Evolutionary conservation across 2,113 vertebrate species (phyloP), one percentile per base, ranked within the genome.

Genomic region (Cygnus buccinator): DNA sequence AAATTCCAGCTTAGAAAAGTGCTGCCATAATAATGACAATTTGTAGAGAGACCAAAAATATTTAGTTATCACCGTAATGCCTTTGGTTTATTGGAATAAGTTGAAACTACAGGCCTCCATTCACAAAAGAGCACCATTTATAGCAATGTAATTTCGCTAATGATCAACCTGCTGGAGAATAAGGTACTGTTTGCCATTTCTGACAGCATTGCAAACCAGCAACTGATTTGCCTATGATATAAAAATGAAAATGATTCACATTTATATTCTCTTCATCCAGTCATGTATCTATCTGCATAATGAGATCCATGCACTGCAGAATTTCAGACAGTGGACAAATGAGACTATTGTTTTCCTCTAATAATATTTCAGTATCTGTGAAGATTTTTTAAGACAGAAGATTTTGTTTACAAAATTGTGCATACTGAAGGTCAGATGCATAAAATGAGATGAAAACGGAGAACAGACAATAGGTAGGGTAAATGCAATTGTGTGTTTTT

Each of bases 21-120:
- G 98, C 98, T 98, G 97, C 98, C 98, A 97, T 97, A 98, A 97
- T 98, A 98, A 97, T 93, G 98, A 98, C 97, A 97, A 98, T 97
- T 98, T 98, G 97, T 99, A 98, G 98, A 98, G 97, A 98, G 98
- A 99, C 99, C 99, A 99, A 98, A 98, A 98, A 99, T 98, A 97
- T 98, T 98, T 98, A 95, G 96, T 98, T 98, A 98, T 99, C 99
- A 99, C 99, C 99, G 94, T 98, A 99, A 99, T 99, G 99, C 99
- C 99, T 99, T 99, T 98, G 98, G 98, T 98, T 98, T 98, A 98
- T 97, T 77, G 95, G 98, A 97, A 97, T 95, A 96, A 96, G 97
- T 95, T 96, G 97, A 98, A 97, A 92, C 96, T 96, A 96, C 97
- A 98, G 98, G 98, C 98, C 98, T 98, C 97, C 91, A 91, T 98